Percentiles rank a stretch among this genome's conserved stretches.
Conservation (phyloP, 2,797 vertebrate genomes). For the Danio tinwini region DNA sequence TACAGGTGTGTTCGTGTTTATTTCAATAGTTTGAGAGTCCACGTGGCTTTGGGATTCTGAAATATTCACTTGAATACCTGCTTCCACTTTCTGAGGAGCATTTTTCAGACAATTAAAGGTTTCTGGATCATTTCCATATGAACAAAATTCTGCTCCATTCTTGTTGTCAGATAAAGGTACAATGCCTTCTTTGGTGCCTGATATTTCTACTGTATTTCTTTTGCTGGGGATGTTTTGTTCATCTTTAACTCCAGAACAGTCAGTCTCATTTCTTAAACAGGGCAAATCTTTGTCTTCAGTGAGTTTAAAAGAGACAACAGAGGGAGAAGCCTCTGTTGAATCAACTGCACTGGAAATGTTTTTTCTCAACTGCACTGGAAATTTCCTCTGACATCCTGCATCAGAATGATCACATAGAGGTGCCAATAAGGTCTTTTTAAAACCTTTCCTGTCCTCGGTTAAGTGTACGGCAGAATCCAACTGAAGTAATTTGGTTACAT, state of each 20-base stretch:
- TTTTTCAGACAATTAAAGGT: neutral
- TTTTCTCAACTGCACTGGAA: too few relatives aligned
- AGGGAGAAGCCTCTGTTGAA: constrained; percentile 25
- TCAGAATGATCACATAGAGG: constrained; percentile 33
- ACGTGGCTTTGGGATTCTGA: constrained; percentile 4
- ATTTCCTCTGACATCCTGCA: constrained; percentile 42
- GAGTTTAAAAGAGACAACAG: constrained; percentile 20
- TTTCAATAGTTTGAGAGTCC: neutral
- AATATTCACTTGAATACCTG: neutral
- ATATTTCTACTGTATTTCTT: constrained; percentile 34
- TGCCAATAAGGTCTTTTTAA: constrained; percentile 38
- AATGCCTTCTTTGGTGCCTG: neutral
- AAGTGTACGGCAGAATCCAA: neutral
- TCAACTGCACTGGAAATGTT: constrained; percentile 47
- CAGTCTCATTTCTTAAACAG: constrained; percentile 25
- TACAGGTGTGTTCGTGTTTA: neutral
- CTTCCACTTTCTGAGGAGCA: constrained; percentile 1
- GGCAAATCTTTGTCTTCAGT: constrained; percentile 33
- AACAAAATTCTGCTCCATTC: constrained; percentile 1
- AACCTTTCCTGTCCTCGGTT: neutral
- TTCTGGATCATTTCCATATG: neutral
- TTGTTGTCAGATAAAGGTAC: neutral
- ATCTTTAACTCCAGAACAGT: constrained; percentile 35
- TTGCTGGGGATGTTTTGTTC: neutral
- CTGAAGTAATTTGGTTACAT: neutral